Base-by-base conservation (phyloP, 2,113 vertebrate genomes). In the Archilochus colubris region DNA sequence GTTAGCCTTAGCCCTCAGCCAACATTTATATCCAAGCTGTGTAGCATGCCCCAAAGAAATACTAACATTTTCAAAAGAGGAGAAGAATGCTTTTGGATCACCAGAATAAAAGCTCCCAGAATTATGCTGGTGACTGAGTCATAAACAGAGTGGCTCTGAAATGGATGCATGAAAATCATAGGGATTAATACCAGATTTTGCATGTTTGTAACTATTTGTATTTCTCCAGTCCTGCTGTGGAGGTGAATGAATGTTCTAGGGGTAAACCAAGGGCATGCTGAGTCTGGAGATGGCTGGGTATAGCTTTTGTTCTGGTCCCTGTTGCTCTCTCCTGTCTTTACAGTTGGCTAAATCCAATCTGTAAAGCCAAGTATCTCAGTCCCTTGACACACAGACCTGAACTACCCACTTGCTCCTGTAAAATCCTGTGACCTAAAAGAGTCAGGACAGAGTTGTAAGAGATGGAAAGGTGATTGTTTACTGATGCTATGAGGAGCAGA, bases 31-130 rank as follows among this genome's bases (percentile, higher is more conserved):
- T 80, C 82, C 63, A 88, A 64, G 33, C 77, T 84, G 68, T 69
- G 88, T 73, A 62, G 66, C 59, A 64, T 57, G 54, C 59, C 79
- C 59, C 44, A 77, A 72, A 86, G 74, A 89, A 96, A 77, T 15
- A 62, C 11, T 44, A 6, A 81, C 3, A 3, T 74, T 90, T 89
- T 96, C 53, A 2, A 73, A 86, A 86, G 78, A 62, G 50, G 51
- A 67, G 48, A 93, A 87, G 70, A 84, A 89, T 87, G 82, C 22
- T 69, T 75, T 59, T 70, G 40, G 62, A 93, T 59, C 0, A 5
- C 79, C 77, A 91, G 83, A 68, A 86, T 73, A 70, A 91, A 87
- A 86, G 53, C 51, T 95, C 93, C 66, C 64, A 96, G 76, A 91
- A 77, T 87, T 93, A 68, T 78, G 61, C 86, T 78, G 72, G 14